A percentile compares a stretch with the other conserved stretches of the same genome.
Evolutionary conservation across 2,113 vertebrate genomes (phyloP).

Genomic region (Alexandromys fortis): DNA sequence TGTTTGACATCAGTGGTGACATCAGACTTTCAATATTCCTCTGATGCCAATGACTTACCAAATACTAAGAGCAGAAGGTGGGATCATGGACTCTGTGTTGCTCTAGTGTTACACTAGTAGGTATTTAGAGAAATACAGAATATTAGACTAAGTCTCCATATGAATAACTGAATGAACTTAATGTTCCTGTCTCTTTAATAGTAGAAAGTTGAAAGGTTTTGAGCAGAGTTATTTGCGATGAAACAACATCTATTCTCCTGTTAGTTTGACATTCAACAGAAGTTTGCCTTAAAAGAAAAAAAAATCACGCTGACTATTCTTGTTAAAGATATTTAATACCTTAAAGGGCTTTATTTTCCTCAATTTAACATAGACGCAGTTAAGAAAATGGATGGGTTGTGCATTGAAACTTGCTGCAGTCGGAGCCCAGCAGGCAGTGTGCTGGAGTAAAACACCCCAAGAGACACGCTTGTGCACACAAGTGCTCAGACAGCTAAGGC

Average conservation of each 20-base stretch:
- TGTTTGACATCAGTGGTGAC: neutral
- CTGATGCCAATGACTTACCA: neutral
- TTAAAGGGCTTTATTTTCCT: neutral
- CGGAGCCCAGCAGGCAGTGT: neutral
- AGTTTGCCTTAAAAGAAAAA: neutral
- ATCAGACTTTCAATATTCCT: neutral
- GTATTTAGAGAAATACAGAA: neutral
- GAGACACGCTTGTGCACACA: neutral
- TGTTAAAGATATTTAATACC: neutral
- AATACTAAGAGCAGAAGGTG: neutral
- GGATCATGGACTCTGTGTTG: neutral
- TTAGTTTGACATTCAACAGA: neutral
- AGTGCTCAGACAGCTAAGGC: too few species aligned
- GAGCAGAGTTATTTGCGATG: neutral
- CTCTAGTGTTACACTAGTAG: neutral
- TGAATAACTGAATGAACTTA: neutral
- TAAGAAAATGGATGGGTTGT: neutral
- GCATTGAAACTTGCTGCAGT: too few species aligned
- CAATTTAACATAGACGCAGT: neutral
- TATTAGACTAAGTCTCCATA: neutral
- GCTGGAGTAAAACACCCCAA: neutral
- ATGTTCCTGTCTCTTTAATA: conserved; percentile 10
- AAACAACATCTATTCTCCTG: neutral
- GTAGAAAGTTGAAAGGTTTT: neutral
- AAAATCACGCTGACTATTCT: neutral